These are phyloP conservation scores for Platyscapa corneri DNA, from an alignment of 1,140 invertebrate genomes.

Conservation along the genomic window DNA sequence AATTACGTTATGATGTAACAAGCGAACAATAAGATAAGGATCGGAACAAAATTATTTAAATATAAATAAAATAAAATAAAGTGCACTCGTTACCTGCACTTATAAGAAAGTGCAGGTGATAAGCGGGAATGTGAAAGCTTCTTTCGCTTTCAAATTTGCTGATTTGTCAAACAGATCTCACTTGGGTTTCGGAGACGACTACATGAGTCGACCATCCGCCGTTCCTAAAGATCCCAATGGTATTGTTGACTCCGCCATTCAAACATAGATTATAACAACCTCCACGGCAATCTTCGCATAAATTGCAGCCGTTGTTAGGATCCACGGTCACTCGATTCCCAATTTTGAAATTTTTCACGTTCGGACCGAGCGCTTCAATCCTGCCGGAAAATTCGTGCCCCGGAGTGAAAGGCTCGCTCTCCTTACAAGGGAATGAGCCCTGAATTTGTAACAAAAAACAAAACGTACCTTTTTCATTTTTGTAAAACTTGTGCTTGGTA, in stretches of 20 bases:
- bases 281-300: constrained; percentile 77
- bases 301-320: constrained; percentile 79
- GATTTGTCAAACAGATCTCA: constrained; percentile 56
- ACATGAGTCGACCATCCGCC: constrained; percentile 82
- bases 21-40: no score
- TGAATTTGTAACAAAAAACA: constrained; percentile 56
- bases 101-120: not conserved
- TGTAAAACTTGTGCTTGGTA: no score
- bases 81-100: no score
- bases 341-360: constrained; percentile 76
- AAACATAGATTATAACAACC: constrained; percentile 79
- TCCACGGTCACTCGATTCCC: constrained; percentile 81
- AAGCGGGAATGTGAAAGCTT: not conserved
- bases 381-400: constrained; percentile 84
- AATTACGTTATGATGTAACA: no score
- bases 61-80: no score
- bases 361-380: constrained; percentile 76
- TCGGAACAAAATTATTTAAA: no score
- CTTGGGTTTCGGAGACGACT: constrained; percentile 77
- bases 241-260: constrained; percentile 77
- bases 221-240: constrained; percentile 79
- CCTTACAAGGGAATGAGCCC: constrained; percentile 79
- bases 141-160: no score
- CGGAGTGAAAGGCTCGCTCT: constrained; percentile 75
- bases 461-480: no score